A percentile compares a stretch with the other conserved stretches of the same genome.
phyloP scores from a whole-genome alignment of 2,888 invertebrate genomes.

The Hecatera dysodea region DNA sequence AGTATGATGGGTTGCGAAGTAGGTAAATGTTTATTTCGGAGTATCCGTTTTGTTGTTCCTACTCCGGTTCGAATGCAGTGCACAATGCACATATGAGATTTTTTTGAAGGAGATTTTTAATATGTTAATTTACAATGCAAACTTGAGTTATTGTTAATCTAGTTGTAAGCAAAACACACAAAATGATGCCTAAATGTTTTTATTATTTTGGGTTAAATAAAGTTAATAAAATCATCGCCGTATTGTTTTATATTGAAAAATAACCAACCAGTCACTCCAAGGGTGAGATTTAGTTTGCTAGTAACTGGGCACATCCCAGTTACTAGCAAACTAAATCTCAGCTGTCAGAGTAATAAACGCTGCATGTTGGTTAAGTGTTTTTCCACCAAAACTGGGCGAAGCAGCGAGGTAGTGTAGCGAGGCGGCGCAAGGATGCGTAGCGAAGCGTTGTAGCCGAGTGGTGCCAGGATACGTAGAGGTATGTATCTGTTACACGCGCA shows the following conservation, averaged over 20 bases:
- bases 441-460: neutral
- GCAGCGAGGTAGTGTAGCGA: neutral
- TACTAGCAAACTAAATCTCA: too few species aligned
- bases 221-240: slow-evolving; percentile 8
- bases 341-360: too few species aligned
- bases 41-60: neutral
- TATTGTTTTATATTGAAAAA: slow-evolving; percentile 19
- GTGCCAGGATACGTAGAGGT: neutral
- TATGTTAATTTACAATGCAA: slow-evolving; percentile 49
- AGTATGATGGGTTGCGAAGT: neutral
- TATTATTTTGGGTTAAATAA: slow-evolving; percentile 37
- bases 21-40: neutral
- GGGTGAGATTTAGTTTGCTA: neutral
- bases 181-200: slow-evolving; percentile 31
- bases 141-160: slow-evolving; percentile 26
- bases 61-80: neutral
- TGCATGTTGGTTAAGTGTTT: neutral
- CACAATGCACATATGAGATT: neutral
- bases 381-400: neutral
- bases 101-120: neutral
- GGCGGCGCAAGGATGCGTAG: neutral
- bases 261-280: neutral
- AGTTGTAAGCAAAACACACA: slow-evolving; percentile 38
- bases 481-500: neutral
- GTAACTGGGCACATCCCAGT: too few species aligned